phyloP scores from a whole-genome alignment of 2,797 vertebrate genomes.

The Crypturellus tataupa region DNA sequence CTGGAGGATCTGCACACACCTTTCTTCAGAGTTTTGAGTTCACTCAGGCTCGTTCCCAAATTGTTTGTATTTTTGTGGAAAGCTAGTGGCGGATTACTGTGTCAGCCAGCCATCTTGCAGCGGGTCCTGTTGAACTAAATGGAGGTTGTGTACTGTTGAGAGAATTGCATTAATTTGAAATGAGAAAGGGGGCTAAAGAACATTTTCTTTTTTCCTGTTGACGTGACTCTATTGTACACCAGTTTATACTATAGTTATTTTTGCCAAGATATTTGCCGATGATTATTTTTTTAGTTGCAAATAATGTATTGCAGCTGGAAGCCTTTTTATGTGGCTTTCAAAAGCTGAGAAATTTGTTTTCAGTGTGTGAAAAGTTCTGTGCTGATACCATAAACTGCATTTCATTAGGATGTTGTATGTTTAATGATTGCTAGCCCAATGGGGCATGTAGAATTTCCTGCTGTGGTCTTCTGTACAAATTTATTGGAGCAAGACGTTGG shows the following conservation, averaged over 20 bases:
- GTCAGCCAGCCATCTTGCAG: not conserved
- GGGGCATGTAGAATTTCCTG: conserved; percentile 69
- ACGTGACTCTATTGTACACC: conserved; percentile 36
- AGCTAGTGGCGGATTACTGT: not conserved
- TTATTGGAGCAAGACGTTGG: conserved; percentile 54
- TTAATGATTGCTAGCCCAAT: conserved; percentile 70
- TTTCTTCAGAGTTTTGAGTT: not conserved
- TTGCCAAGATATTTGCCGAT: conserved; percentile 55
- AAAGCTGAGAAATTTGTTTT: conserved; percentile 68
- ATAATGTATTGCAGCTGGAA: conserved; percentile 65
- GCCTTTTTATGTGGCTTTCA: conserved; percentile 38
- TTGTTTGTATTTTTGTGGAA: not conserved
- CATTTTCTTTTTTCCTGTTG: conserved; percentile 34
- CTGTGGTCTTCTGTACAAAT: conserved; percentile 70
- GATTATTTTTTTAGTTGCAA: conserved; percentile 65
- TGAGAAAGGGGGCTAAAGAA: not conserved
- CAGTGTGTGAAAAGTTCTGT: conserved; percentile 62
- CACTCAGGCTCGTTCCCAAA: not conserved
- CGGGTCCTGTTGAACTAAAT: not conserved
- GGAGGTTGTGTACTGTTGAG: not conserved
- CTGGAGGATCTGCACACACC: not conserved
- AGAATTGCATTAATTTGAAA: not conserved
- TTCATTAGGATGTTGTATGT: conserved; percentile 75
- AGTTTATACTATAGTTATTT: conserved; percentile 50
- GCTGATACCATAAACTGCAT: conserved; percentile 52